Percentiles rank a stretch among this genome's conserved stretches.
phyloP scores from a whole-genome alignment of 2,888 invertebrate genomes.

The Diarsia mendica region DNA sequence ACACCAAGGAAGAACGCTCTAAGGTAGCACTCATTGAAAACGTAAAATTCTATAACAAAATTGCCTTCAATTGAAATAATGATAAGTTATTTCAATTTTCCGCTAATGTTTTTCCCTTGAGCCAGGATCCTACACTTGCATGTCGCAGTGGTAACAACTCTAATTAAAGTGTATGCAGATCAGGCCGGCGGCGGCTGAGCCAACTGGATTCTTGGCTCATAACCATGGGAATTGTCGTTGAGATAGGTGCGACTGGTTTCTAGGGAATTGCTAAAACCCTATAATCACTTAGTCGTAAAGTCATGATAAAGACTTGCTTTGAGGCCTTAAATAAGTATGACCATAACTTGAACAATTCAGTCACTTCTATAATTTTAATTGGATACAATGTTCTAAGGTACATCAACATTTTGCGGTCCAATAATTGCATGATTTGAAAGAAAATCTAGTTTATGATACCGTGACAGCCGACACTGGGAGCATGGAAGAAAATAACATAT shows the following conservation, averaged over 20 bases:
- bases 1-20: constrained; percentile 6
- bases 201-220: constrained; percentile 70
- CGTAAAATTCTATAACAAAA: constrained; percentile 13
- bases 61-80: constrained; percentile 47
- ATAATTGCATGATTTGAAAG: neutral
- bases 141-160: constrained; percentile 64
- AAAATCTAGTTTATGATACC: neutral
- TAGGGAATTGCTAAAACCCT: constrained; percentile 42
- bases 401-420: neutral
- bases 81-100: constrained; percentile 33
- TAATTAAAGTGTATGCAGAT: constrained; percentile 77
- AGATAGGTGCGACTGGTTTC: constrained; percentile 49
- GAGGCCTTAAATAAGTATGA: neutral
- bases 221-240: constrained; percentile 65
- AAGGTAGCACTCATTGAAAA: constrained; percentile 22
- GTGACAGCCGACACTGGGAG: neutral
- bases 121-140: constrained; percentile 56
- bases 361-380: constrained; percentile 1
- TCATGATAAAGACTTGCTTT: constrained; percentile 21
- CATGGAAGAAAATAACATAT: neutral
- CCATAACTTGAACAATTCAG: constrained; percentile 9
- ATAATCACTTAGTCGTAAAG: constrained; percentile 44
- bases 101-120: constrained; percentile 56
- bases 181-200: constrained; percentile 64
- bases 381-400: no score